Evolutionary conservation across 2,888 invertebrate species (phyloP).

Genomic region (Sarcophaga subvicina): DNA sequence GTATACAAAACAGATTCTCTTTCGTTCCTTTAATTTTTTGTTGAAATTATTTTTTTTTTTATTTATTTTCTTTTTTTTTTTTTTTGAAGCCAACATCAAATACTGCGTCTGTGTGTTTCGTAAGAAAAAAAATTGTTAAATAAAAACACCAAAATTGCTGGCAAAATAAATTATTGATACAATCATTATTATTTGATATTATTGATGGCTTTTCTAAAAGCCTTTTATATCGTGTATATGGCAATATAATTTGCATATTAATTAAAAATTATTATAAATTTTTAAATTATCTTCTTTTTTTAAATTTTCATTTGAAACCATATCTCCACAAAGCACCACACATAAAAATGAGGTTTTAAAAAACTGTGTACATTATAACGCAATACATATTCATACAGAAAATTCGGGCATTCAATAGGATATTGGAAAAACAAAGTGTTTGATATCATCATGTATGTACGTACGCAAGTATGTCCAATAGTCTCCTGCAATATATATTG

Average conservation of each 20-base stretch:
- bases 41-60: not conserved
- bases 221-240: not conserved
- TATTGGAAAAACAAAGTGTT: too few relatives aligned
- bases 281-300: not conserved
- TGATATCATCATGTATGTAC: too few relatives aligned
- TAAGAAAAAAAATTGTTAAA: not conserved
- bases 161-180: not conserved
- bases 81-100: conserved; percentile 9
- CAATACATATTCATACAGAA: too few relatives aligned
- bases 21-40: not conserved
- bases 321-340: too few relatives aligned
- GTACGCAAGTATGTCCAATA: too few relatives aligned
- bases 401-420: too few relatives aligned
- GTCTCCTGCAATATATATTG: too few relatives aligned
- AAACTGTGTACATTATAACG: too few relatives aligned
- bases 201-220: not conserved
- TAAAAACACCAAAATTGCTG: not conserved
- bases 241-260: not conserved
- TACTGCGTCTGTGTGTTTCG: not conserved
- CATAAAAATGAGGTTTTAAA: too few relatives aligned
- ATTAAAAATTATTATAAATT: not conserved
- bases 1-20: not conserved
- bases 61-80: not conserved
- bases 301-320: not conserved
- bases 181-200: too few relatives aligned